A percentile compares a stretch with the other conserved stretches of the same genome.
Evolutionary conservation across 2,797 vertebrate species (phyloP).

Genomic region (Huso huso): DNA sequence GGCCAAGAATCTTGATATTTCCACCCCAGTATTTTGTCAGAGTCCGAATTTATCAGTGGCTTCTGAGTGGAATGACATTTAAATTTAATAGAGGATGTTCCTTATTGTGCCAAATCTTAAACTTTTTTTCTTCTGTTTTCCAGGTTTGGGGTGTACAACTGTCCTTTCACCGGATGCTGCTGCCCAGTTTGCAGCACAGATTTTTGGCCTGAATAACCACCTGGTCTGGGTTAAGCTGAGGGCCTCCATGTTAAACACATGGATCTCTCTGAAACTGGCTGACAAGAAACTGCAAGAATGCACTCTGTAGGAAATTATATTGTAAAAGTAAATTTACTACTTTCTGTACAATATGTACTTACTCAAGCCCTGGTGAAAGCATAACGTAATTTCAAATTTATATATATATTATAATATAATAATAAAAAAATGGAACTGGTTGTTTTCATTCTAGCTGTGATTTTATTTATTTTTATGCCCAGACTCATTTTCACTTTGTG

Average conservation of each 20-base stretch:
- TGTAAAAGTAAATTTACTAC: neutral
- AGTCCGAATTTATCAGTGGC: no score
- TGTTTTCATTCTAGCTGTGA: neutral
- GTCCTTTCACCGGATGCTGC: constrained; percentile 86
- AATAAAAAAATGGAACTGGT: neutral
- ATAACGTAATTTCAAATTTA: neutral
- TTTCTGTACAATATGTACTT: neutral
- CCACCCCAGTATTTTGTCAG: no score
- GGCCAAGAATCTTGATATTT: no score
- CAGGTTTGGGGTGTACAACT: constrained; percentile 87
- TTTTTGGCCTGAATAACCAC: constrained; percentile 83
- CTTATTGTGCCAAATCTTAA: no score
- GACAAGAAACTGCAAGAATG: constrained; percentile 82
- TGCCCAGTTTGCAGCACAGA: constrained; percentile 87
- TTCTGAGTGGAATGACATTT: no score
- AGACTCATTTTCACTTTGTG: neutral
- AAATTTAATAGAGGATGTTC: no score
- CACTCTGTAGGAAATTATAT: constrained; percentile 49
- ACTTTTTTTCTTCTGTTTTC: no score
- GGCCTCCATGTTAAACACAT: constrained; percentile 82
- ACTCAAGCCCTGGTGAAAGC: neutral
- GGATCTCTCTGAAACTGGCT: constrained; percentile 85
- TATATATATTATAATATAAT: no score
- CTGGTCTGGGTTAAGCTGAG: constrained; percentile 86
- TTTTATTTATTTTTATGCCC: neutral